phyloP scores from a whole-genome alignment of 2,888 invertebrate genomes.

The Clepsis dumicolana region DNA sequence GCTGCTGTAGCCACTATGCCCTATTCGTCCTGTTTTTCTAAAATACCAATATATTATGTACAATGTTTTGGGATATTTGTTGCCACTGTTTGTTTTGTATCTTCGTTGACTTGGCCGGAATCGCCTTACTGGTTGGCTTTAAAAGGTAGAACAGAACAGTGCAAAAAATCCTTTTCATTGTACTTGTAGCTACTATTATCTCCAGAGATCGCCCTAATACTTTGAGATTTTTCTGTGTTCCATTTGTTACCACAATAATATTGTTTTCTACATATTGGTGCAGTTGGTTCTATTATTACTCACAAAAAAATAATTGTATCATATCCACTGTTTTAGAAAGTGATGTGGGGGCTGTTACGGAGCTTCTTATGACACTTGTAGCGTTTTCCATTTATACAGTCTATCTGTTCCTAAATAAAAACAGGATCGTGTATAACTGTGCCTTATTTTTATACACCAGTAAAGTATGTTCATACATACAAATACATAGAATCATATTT shows the following conservation, averaged over 20 bases:
- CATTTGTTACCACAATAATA: not conserved
- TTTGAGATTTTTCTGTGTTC: not conserved
- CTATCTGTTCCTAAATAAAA: too few relatives aligned
- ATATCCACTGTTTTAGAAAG: too few relatives aligned
- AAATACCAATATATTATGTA: not conserved
- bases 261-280: constrained; percentile 1
- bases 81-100: not conserved
- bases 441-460: too few relatives aligned
- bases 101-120: not conserved
- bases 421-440: too few relatives aligned
- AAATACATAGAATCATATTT: not conserved
- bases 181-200: not conserved
- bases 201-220: not conserved
- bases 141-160: not conserved
- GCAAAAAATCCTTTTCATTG: not conserved
- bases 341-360: too few relatives aligned
- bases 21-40: not conserved
- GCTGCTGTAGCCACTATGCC: not conserved
- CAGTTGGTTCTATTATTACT: too few relatives aligned
- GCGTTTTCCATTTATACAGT: too few relatives aligned
- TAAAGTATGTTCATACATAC: too few relatives aligned
- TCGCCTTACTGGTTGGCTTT: constrained; percentile 5
- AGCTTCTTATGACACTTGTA: too few relatives aligned
- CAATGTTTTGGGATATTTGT: not conserved
- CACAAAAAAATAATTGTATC: too few relatives aligned